Evolutionary conservation across 2,797 vertebrate genomes (phyloP), one percentile per base, ranked within the genome.

Genomic region (Yasuhikotakia modesta): DNA sequence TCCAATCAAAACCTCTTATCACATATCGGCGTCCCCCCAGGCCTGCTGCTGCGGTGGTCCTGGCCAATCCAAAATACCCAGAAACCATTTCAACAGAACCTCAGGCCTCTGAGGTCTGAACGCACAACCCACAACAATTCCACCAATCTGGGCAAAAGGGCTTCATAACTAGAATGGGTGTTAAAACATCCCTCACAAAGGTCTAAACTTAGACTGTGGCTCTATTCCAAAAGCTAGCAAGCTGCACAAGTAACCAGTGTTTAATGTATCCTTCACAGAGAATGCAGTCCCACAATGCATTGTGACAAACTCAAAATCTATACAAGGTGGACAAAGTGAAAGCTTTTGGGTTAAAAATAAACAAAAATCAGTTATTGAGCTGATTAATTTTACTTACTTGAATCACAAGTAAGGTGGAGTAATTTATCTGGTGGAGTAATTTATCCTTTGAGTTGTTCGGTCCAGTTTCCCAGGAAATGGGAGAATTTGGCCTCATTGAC

Each of bases 1-100:
- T 90, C 90, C 88, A 91, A 89, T 67, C 85, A 79, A 89, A 91
- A 89, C 82, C 78, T 70, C 65, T 3, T 16, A 82, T 86, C 86
- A 79, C 76, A 79, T 85, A 86, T 79, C 77, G 85, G 78, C 72
- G 84, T 19, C 84, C 46, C 39, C 85, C 78, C 70, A 77, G 60
- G 78, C 39, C 39, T 10, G 79, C 83, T 81, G 72, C 69, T 27
- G 13, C 60, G 43, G 52, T 53, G 75, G 79, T 80, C 76, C 64
- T 76, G 82, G 87, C 86, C 76, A 78, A 83, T 73, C 81, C 87
- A 89, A 90, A 43, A 90, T 82, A 89, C 85, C 61, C 68, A 39
- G 61, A 76, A 68, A 53, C 5, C 75, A 81, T 84, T 85, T 83
- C 46, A 83, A 83, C 79, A 43, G 64, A 75, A 64, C 52, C 35